Evolutionary conservation across 2,113 vertebrate species (phyloP).

Genomic region (Campylorhamphus procurvoides): DNA sequence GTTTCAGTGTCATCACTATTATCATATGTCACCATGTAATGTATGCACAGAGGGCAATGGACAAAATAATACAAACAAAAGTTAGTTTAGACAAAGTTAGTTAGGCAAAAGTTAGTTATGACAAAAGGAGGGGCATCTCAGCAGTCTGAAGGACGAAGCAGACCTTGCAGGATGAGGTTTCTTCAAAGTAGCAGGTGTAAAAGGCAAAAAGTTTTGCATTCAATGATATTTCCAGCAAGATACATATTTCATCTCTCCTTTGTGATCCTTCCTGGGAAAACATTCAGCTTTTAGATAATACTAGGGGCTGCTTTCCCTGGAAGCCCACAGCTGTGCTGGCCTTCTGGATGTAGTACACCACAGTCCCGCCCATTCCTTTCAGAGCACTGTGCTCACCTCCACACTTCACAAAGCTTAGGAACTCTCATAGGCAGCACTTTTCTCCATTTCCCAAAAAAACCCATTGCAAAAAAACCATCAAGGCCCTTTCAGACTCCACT

Average conservation of each 20-base stretch:
- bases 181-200: background rate
- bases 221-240: background rate
- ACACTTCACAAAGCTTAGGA: background rate
- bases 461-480: fast-evolving
- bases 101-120: background rate
- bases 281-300: background rate
- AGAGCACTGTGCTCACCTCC: background rate
- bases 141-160: background rate
- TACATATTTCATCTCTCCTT: background rate
- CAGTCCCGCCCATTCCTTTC: background rate
- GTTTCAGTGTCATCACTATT: background rate
- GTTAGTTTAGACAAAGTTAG: background rate
- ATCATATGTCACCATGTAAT: background rate
- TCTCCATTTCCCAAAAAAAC: background rate
- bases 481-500: background rate
- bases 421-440: background rate
- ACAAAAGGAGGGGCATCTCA: background rate
- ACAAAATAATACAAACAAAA: background rate
- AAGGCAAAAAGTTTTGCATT: background rate
- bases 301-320: background rate
- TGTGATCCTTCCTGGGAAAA: background rate
- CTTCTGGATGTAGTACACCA: background rate
- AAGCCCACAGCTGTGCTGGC: fast-evolving
- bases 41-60: background rate
- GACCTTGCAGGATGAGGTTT: background rate